Conservation (phyloP, 2,888 invertebrate genomes). For the Bellardia bayeri region DNA sequence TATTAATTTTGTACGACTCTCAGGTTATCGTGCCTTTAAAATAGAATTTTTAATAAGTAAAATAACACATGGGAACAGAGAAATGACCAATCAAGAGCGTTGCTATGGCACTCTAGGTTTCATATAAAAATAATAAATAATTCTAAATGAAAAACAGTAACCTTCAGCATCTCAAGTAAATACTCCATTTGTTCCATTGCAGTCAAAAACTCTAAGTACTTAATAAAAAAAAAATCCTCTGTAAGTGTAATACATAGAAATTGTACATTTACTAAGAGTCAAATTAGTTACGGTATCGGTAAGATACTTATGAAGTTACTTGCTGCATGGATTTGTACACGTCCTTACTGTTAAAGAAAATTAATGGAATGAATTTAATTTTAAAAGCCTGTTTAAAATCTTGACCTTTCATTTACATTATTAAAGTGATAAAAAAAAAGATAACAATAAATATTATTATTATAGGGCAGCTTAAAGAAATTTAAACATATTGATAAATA, state of each 20-base stretch:
- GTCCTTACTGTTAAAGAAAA: neutral
- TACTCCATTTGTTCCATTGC: neutral
- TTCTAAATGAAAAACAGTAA: neutral
- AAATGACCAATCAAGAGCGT: neutral
- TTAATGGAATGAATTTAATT: neutral
- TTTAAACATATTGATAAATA: no score
- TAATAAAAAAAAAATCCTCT: neutral
- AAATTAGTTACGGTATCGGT: slow-evolving; percentile 1
- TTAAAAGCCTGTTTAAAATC: no score
- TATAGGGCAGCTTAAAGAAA: no score
- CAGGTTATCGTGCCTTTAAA: neutral
- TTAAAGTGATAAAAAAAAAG: no score
- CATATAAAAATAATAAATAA: neutral
- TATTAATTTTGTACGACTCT: neutral
- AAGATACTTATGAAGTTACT: neutral
- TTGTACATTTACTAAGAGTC: neutral
- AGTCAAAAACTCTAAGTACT: neutral
- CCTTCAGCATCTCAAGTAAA: neutral
- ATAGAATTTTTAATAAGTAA: neutral
- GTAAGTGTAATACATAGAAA: neutral
- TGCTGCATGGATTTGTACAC: neutral
- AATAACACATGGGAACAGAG: neutral
- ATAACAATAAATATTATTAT: no score
- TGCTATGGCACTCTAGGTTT: neutral
- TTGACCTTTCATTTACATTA: no score